These are phyloP conservation scores for Eupithecia subfuscata DNA, from an alignment of 2,888 invertebrate genomes.

Conservation along the genomic window DNA sequence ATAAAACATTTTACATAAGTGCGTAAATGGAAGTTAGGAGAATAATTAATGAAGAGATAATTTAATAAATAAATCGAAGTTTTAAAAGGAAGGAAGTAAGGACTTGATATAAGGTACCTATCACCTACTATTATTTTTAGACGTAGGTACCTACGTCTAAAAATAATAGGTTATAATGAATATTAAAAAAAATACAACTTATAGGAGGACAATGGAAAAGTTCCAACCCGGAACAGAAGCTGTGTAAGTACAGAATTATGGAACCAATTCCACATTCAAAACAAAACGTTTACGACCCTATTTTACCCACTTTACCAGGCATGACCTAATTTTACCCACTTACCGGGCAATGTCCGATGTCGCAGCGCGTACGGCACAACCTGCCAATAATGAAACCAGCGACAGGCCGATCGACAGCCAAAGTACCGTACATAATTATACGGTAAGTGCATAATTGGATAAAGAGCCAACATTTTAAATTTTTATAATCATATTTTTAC, in stretches of 20 bases:
- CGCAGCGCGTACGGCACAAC: slow-evolving; percentile 30
- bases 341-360: slow-evolving; percentile 27
- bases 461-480: slow-evolving; percentile 46
- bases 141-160: too few species aligned
- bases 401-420: slow-evolving; percentile 48
- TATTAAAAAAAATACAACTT: neutral
- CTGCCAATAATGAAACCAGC: slow-evolving; percentile 37
- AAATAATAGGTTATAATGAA: too few species aligned
- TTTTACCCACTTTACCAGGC: slow-evolving; percentile 24
- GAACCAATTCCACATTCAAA: slow-evolving; percentile 15
- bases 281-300: slow-evolving; percentile 10
- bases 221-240: neutral
- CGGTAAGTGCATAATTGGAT: slow-evolving; percentile 54
- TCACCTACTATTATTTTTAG: too few species aligned
- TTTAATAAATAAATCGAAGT: too few species aligned
- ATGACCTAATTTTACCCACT: slow-evolving; percentile 33
- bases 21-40: too few species aligned
- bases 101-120: too few species aligned
- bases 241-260: neutral
- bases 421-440: slow-evolving; percentile 59
- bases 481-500: slow-evolving; percentile 15
- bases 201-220: neutral
- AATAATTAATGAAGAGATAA: too few species aligned
- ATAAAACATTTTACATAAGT: too few species aligned
- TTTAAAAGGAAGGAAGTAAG: too few species aligned